Evolutionary conservation across 2,797 vertebrate species (phyloP), one percentile per base, ranked within the genome.

Genomic region (Cossypha heuglini): DNA sequence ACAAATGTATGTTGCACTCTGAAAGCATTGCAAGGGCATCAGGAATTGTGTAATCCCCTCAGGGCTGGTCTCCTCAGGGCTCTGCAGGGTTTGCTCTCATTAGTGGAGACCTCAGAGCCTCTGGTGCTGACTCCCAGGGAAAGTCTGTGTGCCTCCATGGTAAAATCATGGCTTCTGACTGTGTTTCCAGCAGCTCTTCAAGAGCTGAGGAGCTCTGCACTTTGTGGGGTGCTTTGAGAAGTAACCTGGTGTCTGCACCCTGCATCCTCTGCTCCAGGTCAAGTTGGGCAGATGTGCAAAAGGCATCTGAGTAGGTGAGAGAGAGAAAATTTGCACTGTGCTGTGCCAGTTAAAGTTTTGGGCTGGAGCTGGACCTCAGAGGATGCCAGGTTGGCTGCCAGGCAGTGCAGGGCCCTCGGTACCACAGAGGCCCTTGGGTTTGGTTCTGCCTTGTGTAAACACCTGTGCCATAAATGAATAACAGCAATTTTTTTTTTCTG

Each of bases 351-450:
- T 40, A 7, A 40, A 33, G 15, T 52, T 69, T 38, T 33, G 63
- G n/a, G 43, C 51, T 78, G 84, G 89, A 57, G 24, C 33, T 69
- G 51, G 33, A 3, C 11, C 64, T 40, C 35, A 59, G 48, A 67
- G 73, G 76, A 38, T 0, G 6, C 28, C 42, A 49, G 67, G 17
- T 11, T 85, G 67, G 33, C 6, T 8, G 48, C 15, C 11, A 85
- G 78, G 67, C 1, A 0, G 35, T 25, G 66, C 0, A 0, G 46
- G 35, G 45, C 51, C 66, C 33, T 52, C 0, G 0, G 45, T 85
- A 69, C 64, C 6, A 5, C 24, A 0, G 0, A 25, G 67, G 75
- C 78, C 72, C 35, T 86, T 24, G 61, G 29, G 33, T 49, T 96
- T 93, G 68, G 22, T 91, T 89, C 51, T 38, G 57, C 18, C 3